Evolutionary conservation across 2,797 vertebrate species (phyloP).

Genomic region (Oreonectes daqikongensis): DNA sequence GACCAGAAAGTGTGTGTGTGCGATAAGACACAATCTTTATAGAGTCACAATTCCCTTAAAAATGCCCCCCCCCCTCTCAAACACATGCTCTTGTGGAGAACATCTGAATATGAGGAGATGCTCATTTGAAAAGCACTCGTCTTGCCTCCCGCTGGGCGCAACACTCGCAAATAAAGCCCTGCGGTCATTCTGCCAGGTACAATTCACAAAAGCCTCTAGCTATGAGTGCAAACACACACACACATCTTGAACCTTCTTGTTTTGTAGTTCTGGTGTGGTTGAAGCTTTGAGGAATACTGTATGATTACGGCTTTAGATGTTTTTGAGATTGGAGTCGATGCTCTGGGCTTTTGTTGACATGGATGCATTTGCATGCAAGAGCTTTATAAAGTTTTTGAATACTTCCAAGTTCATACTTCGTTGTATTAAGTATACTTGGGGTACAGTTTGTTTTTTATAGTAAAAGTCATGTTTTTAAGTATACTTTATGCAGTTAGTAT

Average conservation of each 20-base stretch:
- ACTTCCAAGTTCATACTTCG: background rate
- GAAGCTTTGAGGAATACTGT: background rate
- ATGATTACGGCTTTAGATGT: background rate
- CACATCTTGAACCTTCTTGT: background rate
- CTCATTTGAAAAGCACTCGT: slow-evolving; percentile 70
- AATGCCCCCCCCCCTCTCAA: slow-evolving; percentile 2
- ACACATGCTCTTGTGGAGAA: slow-evolving; percentile 63
- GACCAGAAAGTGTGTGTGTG: slow-evolving; percentile 46
- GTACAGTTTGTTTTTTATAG: too few species aligned
- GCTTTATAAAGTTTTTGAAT: background rate
- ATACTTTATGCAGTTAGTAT: too few species aligned
- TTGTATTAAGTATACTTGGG: too few species aligned
- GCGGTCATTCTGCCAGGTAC: slow-evolving; percentile 6
- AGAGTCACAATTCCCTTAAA: background rate
- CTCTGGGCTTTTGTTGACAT: background rate
- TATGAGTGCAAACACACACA: slow-evolving; percentile 2
- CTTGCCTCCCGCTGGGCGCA: slow-evolving; percentile 62
- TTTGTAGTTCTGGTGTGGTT: background rate
- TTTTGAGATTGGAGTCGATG: background rate
- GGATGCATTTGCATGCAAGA: background rate
- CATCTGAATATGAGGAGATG: slow-evolving; percentile 72
- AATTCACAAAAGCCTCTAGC: slow-evolving; percentile 20
- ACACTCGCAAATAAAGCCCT: slow-evolving; percentile 8
- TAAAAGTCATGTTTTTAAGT: too few species aligned
- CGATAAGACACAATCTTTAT: slow-evolving; percentile 11